Conservation (phyloP, 1,140 invertebrate genomes). For the Ylistrum balloti region DNA sequence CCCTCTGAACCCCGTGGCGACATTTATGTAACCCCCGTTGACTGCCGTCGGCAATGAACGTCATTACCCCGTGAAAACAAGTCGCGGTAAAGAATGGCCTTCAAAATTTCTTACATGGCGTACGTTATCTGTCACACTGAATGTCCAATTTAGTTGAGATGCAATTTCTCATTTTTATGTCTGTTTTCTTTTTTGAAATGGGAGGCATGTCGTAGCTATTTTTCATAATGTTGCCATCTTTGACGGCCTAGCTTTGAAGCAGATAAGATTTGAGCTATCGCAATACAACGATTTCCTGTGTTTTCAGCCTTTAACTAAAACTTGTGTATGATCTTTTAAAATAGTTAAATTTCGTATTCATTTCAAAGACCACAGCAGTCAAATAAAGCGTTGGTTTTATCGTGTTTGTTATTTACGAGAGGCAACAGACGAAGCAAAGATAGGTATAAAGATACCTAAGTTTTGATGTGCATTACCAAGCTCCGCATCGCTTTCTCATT, state of each 20-base stretch:
- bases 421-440: not conserved
- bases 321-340: slow-evolving; percentile 23
- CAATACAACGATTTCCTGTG: not conserved
- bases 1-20: slow-evolving; percentile 10
- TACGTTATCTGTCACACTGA: not conserved
- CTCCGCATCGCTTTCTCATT: not conserved
- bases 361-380: slow-evolving; percentile 25
- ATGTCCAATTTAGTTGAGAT: not conserved
- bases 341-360: slow-evolving; percentile 28
- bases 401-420: not conserved
- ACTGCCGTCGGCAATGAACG: not conserved
- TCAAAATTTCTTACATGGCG: not conserved
- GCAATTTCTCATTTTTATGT: not conserved
- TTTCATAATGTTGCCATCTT: not conserved
- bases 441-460: not conserved
- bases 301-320: not conserved
- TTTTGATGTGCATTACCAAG: not conserved
- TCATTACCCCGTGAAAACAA: slow-evolving; percentile 18
- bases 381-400: not conserved
- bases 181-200: slow-evolving; percentile 35
- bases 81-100: not conserved
- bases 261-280: not conserved
- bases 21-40: not conserved
- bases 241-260: not conserved
- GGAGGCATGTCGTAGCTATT: not conserved